A percentile compares a stretch with the other conserved stretches of the same genome.
phyloP scores from a whole-genome alignment of 1,140 invertebrate species.

The Pseudachorutes palmiensis region DNA sequence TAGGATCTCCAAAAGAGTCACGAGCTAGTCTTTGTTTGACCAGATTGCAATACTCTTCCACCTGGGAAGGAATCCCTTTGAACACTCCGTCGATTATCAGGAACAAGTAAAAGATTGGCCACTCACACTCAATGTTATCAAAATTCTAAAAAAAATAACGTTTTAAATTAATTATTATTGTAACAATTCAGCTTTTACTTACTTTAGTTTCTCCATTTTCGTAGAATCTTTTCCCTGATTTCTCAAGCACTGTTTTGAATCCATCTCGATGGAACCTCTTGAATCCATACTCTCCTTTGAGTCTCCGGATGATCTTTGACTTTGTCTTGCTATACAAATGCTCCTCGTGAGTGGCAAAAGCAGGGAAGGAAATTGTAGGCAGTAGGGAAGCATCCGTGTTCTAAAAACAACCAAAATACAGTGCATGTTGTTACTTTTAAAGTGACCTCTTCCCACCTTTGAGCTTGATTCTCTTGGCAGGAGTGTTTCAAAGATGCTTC shows the following conservation, averaged over 20 bases:
- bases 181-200: neutral
- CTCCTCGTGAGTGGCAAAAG: constrained; percentile 95
- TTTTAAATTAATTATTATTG: neutral
- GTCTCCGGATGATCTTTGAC: constrained; percentile 69
- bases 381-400: constrained; percentile 82
- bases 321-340: constrained; percentile 77
- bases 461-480: constrained; percentile 96
- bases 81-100: constrained; percentile 95
- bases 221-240: constrained; percentile 63
- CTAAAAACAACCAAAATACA: constrained; percentile 46
- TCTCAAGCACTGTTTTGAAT: constrained; percentile 81
- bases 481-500: constrained; percentile 98
- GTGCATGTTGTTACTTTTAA: too few relatives aligned
- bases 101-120: constrained; percentile 92
- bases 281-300: constrained; percentile 86
- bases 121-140: constrained; percentile 93
- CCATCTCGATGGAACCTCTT: constrained; percentile 94
- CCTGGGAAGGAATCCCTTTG: constrained; percentile 77
- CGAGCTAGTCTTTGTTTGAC: constrained; percentile 65
- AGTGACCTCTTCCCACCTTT: too few relatives aligned
- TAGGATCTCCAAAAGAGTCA: constrained; percentile 73
- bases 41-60: constrained; percentile 81
- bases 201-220: constrained; percentile 62
- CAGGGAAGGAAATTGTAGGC: constrained; percentile 90
- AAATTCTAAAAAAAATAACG: constrained; percentile 60